Base-by-base conservation (phyloP, 2,797 vertebrate genomes). In the Lepilemur ruficaudatus region DNA sequence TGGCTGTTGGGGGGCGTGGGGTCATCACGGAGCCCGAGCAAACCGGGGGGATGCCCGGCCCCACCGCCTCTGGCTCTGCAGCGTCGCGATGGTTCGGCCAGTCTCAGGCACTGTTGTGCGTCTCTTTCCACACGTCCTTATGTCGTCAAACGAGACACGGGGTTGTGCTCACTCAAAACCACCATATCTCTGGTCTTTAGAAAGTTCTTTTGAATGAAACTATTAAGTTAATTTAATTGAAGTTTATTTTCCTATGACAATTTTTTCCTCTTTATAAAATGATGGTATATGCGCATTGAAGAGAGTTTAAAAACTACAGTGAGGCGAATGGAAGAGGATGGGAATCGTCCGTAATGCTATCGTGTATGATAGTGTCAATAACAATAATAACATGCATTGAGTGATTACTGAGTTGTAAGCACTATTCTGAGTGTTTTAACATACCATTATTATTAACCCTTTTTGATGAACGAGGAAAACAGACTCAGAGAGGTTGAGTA, bases 211-310 rank as follows among this genome's bases (percentile, higher is more conserved):
- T 78, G 81, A 28, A 55, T 57, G 35, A 57, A 76, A 88, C 43
- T 30, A 46, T 67, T 38, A 38, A 38, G 72, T 91, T 91, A 85
- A 78, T 72, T 92, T 72, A 95, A 94, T 61, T 78, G 59, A 91
- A 86, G 65, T 23, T 69, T 96, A 48, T 84, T 89, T 95, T 57
- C 81, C 57, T 75, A n/a, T 88, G 81, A 94, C 79, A 28, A 35
- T 73, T 92, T 73, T 86, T 95, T 92, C 67, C 79, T 89, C 93
- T 38, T 76, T 90, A 69, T 69, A 32, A 81, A 61, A 69, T 93
- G 83, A 48, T 95, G 46, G 48, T 63, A 63, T 67, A 87, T 38
- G 70, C 52, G 76, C n/a, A 15, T 46, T 91, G 91, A 96, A 73
- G 50, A 86, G 32, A 67, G 22, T n/a, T 94, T 75, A 92, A 92